These are phyloP conservation scores for Heliconius congener DNA, from an alignment of 1,140 invertebrate genomes.

Conservation along the genomic window DNA sequence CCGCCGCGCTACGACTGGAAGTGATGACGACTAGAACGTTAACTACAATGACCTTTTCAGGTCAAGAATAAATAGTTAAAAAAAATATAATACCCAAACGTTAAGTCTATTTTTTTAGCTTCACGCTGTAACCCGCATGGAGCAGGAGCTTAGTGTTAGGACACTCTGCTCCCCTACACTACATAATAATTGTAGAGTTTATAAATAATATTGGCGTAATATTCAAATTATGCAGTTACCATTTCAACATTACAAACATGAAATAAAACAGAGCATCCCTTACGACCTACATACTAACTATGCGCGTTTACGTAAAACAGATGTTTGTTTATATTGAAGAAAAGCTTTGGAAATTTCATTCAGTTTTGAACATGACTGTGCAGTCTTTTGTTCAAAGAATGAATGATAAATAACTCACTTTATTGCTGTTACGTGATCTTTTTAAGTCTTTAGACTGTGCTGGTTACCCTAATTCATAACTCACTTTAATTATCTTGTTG, in stretches of 20 bases:
- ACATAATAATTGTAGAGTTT: not conserved
- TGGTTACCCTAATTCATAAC: not conserved
- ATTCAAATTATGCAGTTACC: not conserved
- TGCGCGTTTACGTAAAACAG: constrained; percentile 38
- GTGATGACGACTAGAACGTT: too few species aligned
- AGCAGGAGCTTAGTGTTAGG: too few species aligned
- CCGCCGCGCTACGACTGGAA: too few species aligned
- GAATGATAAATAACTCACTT: not conserved
- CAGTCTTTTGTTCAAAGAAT: not conserved
- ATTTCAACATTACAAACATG: constrained; percentile 24
- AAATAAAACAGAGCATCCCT: constrained; percentile 35
- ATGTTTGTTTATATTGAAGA: constrained; percentile 36
- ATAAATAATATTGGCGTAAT: not conserved
- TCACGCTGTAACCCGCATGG: too few species aligned
- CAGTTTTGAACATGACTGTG: not conserved
- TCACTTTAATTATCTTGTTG: too few species aligned
- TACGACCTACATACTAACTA: constrained; percentile 43
- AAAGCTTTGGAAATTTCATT: constrained; percentile 24
- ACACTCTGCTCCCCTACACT: too few species aligned
- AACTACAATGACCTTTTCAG: too few species aligned
- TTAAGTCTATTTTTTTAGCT: too few species aligned
- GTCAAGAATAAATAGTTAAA: too few species aligned
- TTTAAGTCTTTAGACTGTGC: not conserved
- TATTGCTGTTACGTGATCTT: not conserved
- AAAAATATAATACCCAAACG: too few species aligned